Percentiles rank a stretch among this genome's conserved stretches.
phyloP scores from a whole-genome alignment of 2,888 invertebrate genomes.

The Mimachlamys varia region DNA sequence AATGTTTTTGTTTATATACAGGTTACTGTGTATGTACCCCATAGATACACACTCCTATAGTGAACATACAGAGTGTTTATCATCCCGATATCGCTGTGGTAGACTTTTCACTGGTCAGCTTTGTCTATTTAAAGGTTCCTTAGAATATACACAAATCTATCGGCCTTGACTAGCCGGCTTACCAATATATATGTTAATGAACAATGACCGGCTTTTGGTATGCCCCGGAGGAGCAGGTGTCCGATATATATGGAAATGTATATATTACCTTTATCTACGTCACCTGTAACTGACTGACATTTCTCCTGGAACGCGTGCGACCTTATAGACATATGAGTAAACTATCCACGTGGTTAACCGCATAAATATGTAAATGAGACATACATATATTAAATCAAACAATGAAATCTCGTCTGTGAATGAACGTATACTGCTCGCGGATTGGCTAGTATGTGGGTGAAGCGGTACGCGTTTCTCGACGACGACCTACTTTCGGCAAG shows the following conservation, averaged over 20 bases:
- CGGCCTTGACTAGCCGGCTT: background rate
- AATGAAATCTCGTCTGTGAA: conserved; percentile 33
- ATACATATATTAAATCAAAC: conserved; percentile 36
- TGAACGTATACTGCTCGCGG: background rate
- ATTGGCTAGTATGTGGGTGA: conserved; percentile 4
- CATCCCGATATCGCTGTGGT: background rate
- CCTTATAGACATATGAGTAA: background rate
- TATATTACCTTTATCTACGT: background rate
- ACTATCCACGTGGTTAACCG: background rate
- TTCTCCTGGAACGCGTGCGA: background rate
- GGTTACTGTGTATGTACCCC: too few relatives aligned
- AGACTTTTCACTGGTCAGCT: background rate
- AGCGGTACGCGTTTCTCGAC: conserved; percentile 28
- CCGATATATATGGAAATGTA: background rate
- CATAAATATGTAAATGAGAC: conserved; percentile 31
- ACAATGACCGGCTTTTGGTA: background rate
- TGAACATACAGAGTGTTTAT: background rate
- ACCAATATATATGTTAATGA: background rate
- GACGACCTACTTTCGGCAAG: conserved; percentile 49
- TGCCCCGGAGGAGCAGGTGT: background rate
- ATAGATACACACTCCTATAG: background rate
- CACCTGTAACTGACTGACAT: conserved; percentile 13
- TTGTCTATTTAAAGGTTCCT: background rate
- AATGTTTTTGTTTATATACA: too few relatives aligned
- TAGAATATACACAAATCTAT: background rate